Base-by-base conservation (phyloP, 2,113 vertebrate genomes). In the Callaeas wilsoni region DNA sequence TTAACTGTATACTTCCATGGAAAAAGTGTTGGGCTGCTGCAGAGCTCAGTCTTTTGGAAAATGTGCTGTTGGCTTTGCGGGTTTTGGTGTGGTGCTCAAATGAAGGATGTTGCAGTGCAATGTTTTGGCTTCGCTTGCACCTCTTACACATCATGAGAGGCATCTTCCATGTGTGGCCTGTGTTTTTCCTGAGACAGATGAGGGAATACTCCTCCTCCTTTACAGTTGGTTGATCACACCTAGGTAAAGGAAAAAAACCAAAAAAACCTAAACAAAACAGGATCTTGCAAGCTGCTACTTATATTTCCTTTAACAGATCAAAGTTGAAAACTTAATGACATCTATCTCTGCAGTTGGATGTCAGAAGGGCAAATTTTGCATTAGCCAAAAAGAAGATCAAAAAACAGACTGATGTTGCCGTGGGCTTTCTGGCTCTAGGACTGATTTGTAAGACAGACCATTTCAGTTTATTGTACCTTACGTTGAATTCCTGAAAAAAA, bases 301-400 rank as follows among this genome's bases (percentile, higher is more conserved):
- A 57, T 29, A 92, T 93, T 93, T 92, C 70, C 91, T 93, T 87
- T 47, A 74, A 53, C 39, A 95, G 86, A 84, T 93, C 77, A 89
- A 90, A 93, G 85, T 63, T 96, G 94, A 74, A 83, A 93, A 93
- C 42, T 55, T 94, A 80, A 69, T 95, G 91, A 68, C 87, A 89
- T 95, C 86, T 74, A 33, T 85, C 69, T 88, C 74, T 85, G 78
- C 77, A 74, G 71, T 79, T 91, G 95, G 80, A 82, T 96, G 85
- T 94, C 90, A 85, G 87, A 63, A 87, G 80, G 80, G 75, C 59
- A 57, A 55, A 87, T 95, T 97, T 89, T 89, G 59, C 49, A 74
- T 82, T 69, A 82, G 42, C 52, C 91, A 92, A 79, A 87, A 74
- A 57, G 74, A 76, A 89, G 87, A 94, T 94, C 69, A 91, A 27